Evolutionary conservation across 2,797 vertebrate species (phyloP).

Genomic region (Adelosebastes latens): DNA sequence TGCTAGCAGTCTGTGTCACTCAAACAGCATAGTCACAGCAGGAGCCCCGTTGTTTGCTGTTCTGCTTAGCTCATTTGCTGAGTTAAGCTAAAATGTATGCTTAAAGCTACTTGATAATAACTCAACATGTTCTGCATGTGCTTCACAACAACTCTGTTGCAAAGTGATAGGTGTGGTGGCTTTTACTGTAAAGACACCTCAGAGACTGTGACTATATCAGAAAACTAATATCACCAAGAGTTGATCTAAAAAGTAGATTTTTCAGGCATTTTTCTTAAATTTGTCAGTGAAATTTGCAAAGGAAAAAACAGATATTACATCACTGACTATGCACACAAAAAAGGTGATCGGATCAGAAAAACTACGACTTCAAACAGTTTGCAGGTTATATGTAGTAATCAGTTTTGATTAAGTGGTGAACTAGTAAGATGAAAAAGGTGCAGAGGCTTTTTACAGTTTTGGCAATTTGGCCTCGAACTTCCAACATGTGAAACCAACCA

Average conservation of each 20-base stretch:
- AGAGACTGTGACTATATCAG: neutral
- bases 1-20: constrained; percentile 29
- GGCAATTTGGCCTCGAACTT: neutral
- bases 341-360: neutral
- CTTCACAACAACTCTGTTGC: constrained; percentile 5
- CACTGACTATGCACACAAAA: neutral
- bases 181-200: neutral
- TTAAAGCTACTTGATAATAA: constrained; percentile 11
- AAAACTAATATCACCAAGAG: neutral
- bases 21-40: constrained; percentile 19
- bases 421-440: neutral
- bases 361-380: neutral
- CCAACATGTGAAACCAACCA: neutral
- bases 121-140: neutral
- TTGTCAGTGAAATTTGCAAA: neutral
- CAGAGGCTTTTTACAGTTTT: neutral
- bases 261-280: neutral
- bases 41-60: constrained; percentile 28
- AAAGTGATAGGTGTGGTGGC: neutral
- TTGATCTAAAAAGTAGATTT: neutral
- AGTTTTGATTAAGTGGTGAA: neutral
- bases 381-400: neutral
- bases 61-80: constrained; percentile 5
- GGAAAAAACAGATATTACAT: neutral
- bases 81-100: neutral